Base-by-base conservation (phyloP, 2,888 invertebrate species). In the Mesorhabditis belari region DNA sequence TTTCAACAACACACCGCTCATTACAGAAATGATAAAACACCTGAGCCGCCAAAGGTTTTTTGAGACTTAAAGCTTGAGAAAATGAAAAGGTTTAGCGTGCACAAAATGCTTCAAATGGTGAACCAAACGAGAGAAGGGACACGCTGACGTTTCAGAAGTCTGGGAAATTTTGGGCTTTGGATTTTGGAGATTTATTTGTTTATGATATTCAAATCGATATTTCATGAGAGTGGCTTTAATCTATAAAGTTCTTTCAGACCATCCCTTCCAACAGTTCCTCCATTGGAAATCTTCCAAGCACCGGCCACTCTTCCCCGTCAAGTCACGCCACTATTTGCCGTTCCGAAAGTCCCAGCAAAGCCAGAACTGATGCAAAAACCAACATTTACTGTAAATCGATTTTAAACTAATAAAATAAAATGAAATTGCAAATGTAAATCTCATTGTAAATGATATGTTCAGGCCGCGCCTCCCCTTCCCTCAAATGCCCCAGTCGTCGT, bases 241-340 rank as follows among this genome's bases (percentile, higher is more conserved):
- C 12, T 44, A 12, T 44, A 44, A 12, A n/a, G n/a, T 12, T 17
- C 12, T 12, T n/a, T 24, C 23, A 19, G 51, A 19, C 51, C 23
- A 12, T 24, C 51, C 3, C 23, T 51, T 24, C 19, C n/a, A n/a
- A 12, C 51, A 12, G n/a, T n/a, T 0, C 29, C 61, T n/a, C 57
- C 57, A n/a, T 51, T 62, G 17, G 53, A 50, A 29, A 26, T 19
- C 21, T 29, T 44, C 0, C 68, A 57, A 23, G 69, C 71, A 5
- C 71, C 71, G 1, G 71, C 71, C 4, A 71, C 71, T 9, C 55
- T 71, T 3, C 71, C 71, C 0, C 25, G 71, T 62, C 71, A 71
- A 49, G 60, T 56, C 6, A 69, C 66, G 0, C 69, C 69, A 0
- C 35, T 69, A 6, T 24, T 58, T 26, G 65, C 65, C 12, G 58